phyloP scores from a whole-genome alignment of 2,113 vertebrate species.

The Agapornis roseicollis region DNA sequence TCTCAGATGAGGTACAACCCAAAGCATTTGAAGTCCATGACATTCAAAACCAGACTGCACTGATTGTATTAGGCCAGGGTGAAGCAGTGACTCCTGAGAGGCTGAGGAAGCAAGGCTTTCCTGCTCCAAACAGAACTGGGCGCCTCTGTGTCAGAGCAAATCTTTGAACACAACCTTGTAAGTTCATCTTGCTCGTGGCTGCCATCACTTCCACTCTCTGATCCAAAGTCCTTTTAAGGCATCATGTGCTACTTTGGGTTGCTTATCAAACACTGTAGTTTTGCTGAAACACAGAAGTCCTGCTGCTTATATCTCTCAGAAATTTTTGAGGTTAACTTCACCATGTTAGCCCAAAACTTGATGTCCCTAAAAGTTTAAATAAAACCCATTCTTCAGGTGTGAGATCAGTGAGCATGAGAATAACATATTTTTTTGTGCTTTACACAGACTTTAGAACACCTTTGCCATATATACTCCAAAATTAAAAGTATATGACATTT shows the following conservation, averaged over 20 bases:
- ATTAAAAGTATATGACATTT: not conserved
- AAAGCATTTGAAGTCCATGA: accelerated
- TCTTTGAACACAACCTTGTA: accelerated
- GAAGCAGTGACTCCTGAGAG: not conserved
- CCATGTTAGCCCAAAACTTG: not conserved
- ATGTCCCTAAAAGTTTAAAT: not conserved
- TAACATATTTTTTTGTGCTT: not conserved
- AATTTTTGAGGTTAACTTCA: not conserved
- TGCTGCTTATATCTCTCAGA: not conserved
- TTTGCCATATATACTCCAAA: not conserved
- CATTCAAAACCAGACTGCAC: not conserved
- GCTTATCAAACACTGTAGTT: not conserved
- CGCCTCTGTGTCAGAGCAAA: not conserved
- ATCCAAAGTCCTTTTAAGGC: not conserved
- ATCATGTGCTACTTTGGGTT: not conserved
- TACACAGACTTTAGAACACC: not conserved
- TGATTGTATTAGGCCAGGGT: too few relatives aligned
- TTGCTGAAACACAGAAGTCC: not conserved
- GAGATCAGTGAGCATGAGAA: not conserved
- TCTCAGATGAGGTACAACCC: not conserved
- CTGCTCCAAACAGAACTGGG: not conserved
- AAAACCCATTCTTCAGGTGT: not conserved
- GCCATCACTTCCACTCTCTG: not conserved
- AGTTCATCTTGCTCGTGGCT: not conserved
- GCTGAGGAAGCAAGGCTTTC: not conserved